Evolutionary conservation across 2,888 invertebrate genomes (phyloP).

Genomic region (Himalopsyche tibetana): DNA sequence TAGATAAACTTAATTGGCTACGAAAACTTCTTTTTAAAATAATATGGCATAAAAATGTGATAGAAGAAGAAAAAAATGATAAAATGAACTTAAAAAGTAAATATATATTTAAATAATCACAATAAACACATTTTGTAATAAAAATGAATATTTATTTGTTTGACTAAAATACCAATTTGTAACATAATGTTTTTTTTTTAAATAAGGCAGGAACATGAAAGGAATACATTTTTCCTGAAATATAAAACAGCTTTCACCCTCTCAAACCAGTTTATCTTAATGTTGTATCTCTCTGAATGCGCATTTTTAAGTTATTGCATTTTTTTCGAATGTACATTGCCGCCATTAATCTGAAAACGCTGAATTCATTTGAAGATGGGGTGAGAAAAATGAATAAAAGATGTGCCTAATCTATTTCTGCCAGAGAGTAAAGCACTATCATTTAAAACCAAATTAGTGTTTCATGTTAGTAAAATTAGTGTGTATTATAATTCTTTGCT

Average conservation of each 20-base stretch:
- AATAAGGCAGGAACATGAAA: too few species aligned
- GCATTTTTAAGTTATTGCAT: background rate
- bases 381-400: constrained; percentile 23
- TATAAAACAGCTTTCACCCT: background rate
- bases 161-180: too few species aligned
- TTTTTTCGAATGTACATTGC: background rate
- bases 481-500: background rate
- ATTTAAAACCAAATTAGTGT: constrained; percentile 15
- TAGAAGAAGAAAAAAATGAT: too few species aligned
- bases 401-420: constrained; percentile 31
- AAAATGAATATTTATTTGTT: too few species aligned
- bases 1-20: too few species aligned
- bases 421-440: constrained; percentile 5
- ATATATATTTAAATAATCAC: too few species aligned
- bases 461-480: constrained; percentile 34
- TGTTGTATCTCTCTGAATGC: constrained; percentile 1
- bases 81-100: too few species aligned
- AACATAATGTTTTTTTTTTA: too few species aligned
- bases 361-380: background rate
- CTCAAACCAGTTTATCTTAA: constrained; percentile 3
- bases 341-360: constrained; percentile 3
- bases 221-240: background rate
- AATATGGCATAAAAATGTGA: too few species aligned
- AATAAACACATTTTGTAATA: too few species aligned
- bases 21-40: too few species aligned